phyloP scores from a whole-genome alignment of 2,888 invertebrate genomes.

The Opisthograptis luteolata region DNA sequence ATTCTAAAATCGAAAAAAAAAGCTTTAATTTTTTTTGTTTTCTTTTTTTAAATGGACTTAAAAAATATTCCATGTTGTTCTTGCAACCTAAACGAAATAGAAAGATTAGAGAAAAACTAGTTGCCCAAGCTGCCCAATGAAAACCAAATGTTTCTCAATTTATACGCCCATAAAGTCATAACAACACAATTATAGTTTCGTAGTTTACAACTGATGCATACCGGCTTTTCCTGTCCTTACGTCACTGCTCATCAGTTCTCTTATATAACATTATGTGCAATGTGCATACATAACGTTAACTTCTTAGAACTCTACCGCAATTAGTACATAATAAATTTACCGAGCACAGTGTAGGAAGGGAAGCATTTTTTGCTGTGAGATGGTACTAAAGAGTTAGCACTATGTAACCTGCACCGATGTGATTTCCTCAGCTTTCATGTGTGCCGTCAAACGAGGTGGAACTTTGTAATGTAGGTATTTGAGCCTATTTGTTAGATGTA shows the following conservation, averaged over 20 bases:
- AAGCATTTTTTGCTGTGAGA: background rate
- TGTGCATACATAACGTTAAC: background rate
- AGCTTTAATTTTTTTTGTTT: too few species aligned
- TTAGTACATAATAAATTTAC: background rate
- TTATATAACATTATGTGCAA: conserved; percentile 15
- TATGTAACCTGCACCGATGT: conserved; percentile 7
- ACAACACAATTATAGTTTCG: conserved; percentile 7
- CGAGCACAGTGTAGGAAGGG: background rate
- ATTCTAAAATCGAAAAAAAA: too few species aligned
- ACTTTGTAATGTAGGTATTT: conserved; percentile 9
- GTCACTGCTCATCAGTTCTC: conserved; percentile 23
- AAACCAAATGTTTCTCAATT: conserved; percentile 14
- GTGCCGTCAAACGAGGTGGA: conserved; percentile 29
- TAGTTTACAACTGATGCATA: conserved; percentile 16
- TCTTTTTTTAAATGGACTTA: too few species aligned
- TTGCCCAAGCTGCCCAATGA: conserved; percentile 8
- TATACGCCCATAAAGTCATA: conserved; percentile 11
- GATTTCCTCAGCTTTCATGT: conserved; percentile 28
- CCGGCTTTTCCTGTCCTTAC: conserved; percentile 23
- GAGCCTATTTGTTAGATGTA: background rate
- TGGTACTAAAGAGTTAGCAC: background rate
- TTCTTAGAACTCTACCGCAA: conserved; percentile 4
- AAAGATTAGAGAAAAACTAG: background rate
- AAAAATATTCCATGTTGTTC: too few species aligned
- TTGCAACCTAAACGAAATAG: too few species aligned